These are phyloP conservation scores for Apogon talboti DNA, from an alignment of 2,797 vertebrate genomes.

Conservation along the genomic window DNA sequence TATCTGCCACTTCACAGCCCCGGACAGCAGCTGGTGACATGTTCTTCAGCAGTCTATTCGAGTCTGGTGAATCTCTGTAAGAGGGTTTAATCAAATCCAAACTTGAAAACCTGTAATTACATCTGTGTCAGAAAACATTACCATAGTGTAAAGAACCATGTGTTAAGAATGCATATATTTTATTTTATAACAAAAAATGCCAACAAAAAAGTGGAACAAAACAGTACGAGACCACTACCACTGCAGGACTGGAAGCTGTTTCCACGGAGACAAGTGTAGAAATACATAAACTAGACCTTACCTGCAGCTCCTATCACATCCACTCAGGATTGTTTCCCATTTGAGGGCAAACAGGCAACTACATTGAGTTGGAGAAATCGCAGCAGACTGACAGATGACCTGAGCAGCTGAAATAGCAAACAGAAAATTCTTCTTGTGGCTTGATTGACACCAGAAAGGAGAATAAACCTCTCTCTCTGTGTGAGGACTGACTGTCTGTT, in stretches of 20 bases:
- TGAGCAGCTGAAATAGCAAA: background rate
- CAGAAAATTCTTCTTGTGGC: conserved; percentile 15
- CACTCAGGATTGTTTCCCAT: background rate
- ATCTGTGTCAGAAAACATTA: background rate
- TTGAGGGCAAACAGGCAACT: background rate
- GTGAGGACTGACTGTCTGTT: background rate
- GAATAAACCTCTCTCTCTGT: conserved; percentile 12
- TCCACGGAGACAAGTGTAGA: conserved; percentile 3
- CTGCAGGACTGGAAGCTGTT: conserved; percentile 7
- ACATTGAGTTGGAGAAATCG: background rate
- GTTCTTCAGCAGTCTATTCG: conserved; percentile 12
- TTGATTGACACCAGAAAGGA: conserved; percentile 23
- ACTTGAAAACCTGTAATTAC: conserved; percentile 11
- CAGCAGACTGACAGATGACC: conserved; percentile 17
- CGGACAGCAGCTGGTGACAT: conserved; percentile 9
- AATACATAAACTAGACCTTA: background rate
- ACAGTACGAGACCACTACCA: too few species aligned
- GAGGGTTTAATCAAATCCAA: background rate
- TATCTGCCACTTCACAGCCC: background rate
- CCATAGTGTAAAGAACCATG: background rate
- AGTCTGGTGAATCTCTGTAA: background rate
- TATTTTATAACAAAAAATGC: too few species aligned
- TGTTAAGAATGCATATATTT: background rate
- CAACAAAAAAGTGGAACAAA: too few species aligned
- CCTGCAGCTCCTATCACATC: conserved; percentile 6